phyloP scores from a whole-genome alignment of 2,888 invertebrate species.

The Serripes groenlandicus region DNA sequence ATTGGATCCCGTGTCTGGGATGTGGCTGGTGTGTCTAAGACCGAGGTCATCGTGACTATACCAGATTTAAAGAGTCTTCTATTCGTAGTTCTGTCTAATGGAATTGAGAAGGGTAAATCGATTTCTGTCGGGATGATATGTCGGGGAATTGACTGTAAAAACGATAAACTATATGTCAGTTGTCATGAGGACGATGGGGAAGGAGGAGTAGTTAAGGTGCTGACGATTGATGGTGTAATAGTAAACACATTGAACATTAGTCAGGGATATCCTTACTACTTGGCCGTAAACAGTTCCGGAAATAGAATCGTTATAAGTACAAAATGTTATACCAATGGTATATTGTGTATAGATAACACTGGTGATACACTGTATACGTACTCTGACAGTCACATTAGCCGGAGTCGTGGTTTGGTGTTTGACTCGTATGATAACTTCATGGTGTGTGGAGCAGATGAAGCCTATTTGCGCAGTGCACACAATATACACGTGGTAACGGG shows the following conservation, averaged over 20 bases:
- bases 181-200: neutral
- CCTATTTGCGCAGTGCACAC: neutral
- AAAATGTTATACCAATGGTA: too few relatives aligned
- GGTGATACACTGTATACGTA: neutral
- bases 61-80: neutral
- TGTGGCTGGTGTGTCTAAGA: neutral
- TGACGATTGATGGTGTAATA: neutral
- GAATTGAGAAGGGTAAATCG: neutral
- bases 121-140: neutral
- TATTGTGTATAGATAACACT: neutral
- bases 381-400: neutral
- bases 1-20: neutral
- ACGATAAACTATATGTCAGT: neutral
- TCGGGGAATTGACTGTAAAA: neutral
- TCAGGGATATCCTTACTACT: neutral
- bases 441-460: too few relatives aligned
- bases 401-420: neutral
- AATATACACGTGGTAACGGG: constrained; percentile 2
- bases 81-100: neutral
- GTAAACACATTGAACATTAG: neutral
- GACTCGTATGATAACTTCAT: neutral
- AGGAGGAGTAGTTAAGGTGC: neutral
- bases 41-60: neutral
- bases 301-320: too few relatives aligned
- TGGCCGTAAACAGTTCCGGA: neutral